Evolutionary conservation across 2,888 invertebrate genomes (phyloP), one percentile per base, ranked within the genome.

Genomic region (Pyralis farinalis): DNA sequence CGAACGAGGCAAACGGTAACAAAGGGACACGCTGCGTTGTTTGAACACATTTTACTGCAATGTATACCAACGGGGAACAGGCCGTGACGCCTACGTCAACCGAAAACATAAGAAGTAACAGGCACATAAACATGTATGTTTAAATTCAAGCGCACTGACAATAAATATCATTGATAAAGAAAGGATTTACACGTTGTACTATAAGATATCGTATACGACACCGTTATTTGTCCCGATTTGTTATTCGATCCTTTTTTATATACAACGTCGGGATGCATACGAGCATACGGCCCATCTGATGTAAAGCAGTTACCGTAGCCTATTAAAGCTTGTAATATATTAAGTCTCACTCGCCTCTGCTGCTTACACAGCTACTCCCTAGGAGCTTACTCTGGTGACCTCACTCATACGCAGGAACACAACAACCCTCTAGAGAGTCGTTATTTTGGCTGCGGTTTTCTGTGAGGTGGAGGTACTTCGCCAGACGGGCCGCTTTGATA

Each of bases 111-210:
- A 73, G 70, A 59, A 60, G 60, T 46, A 25, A 55, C 46, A 48
- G 49, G 58, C 63, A 67, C 74, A 82, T 78, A 81, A 84, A 84
- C 84, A 76, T 66, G 68, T 65, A 73, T 71, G 76, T 78, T 71
- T 71, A 53, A 70, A 69, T 63, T 66, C 68, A 74, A 78, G 76
- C 71, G 69, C 73, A 69, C 61, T 63, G 64, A 65, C 82, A 84
- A 86, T 86, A 87, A 85, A 86, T 78, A 78, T 80, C 57, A 55
- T 63, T 67, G 86, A 86, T 86, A 87, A 84, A 77, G 63, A 37
- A 48, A 68, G 72, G 71, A 71, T 77, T 78, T 76, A 78, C 72
- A 72, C 55, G 71, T 71, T 71, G 68, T 64, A 76, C 69, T 58
- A 68, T 66, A 55, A 67, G 76, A 77, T 79, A 80, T 73, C 66